Evolutionary conservation across 2,113 vertebrate genomes (phyloP), one percentile per base, ranked within the genome.

Genomic region (Gallinago undulata): DNA sequence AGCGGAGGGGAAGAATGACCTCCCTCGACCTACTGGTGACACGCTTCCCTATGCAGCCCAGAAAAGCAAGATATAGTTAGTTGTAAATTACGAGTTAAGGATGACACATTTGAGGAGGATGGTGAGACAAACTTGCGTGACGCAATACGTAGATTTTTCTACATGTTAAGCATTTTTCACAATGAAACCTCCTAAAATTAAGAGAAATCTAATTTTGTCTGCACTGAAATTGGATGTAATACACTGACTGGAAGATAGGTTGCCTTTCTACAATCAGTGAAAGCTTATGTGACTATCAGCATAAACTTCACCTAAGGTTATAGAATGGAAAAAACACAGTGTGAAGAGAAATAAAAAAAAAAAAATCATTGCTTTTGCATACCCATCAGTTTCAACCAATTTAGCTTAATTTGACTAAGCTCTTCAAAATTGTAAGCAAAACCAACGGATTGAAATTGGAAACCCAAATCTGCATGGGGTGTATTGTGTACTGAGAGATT

Each of bases 81-180:
- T 25, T 45, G 74, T 47, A 21, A 45, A 11, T 59, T n/a, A 37
- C 10, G 59, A 59, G 37, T 51, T 19, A 31, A 31, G 67, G 31
- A 24, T 22, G 82, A 35, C 19, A 5, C 51, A 1, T 53, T 47
- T 5, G 24, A 47, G 60, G 76, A 67, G 68, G 47, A 30, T 27
- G 53, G n/a, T 39, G 67, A 25, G 53, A 7, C 9, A 10, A 48
- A 22, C 1, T 12, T 11, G 24, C 59, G 12, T 37, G 73, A 19
- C 14, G 13, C 13, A 43, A 13, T 51, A 48, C 7, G 14, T 41
- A 27, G 45, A 4, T 53, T 68, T 86, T 74, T 63, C 43, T 7
- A 0, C 8, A 2, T 0, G 4, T 1, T 11, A 4, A 4, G 28
- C 9, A 1, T 22, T 27, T 35, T 9, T 45, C 23, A 2, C 5